Evolutionary conservation across 92 coral and sea anemone species (phyloP).

Genomic region (Porites divaricata): DNA sequence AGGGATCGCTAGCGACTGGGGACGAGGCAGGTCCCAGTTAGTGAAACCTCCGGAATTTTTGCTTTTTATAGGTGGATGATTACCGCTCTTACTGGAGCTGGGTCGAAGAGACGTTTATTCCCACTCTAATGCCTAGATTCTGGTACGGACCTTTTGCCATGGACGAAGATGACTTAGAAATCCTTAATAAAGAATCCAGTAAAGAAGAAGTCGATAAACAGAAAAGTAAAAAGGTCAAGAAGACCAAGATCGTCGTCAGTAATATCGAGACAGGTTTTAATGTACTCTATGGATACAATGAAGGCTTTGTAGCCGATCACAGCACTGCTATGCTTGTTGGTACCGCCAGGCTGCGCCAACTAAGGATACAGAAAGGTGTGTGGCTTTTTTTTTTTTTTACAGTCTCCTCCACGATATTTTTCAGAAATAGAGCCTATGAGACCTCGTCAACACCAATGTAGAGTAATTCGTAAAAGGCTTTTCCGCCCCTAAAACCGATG

Average conservation of each 20-base stretch:
- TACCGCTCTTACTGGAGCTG: slow-evolving; percentile 74
- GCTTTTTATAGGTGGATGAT: slow-evolving; percentile 54
- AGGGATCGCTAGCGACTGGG: too few relatives aligned
- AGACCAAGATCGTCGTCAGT: slow-evolving; percentile 40
- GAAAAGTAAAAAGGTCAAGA: slow-evolving; percentile 54
- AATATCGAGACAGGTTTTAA: slow-evolving; percentile 51
- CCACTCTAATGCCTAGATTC: slow-evolving; percentile 80
- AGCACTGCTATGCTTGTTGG: slow-evolving; percentile 88
- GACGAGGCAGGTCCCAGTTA: too few relatives aligned
- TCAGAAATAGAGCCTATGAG: too few relatives aligned
- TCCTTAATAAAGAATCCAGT: slow-evolving; percentile 41
- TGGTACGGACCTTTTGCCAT: slow-evolving; percentile 94
- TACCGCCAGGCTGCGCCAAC: slow-evolving; percentile 89
- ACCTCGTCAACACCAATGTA: too few relatives aligned
- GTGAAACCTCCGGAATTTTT: too few relatives aligned
- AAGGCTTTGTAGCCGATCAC: slow-evolving; percentile 86
- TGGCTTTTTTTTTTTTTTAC: too few relatives aligned
- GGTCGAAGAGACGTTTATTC: slow-evolving; percentile 66
- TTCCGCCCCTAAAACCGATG: too few relatives aligned
- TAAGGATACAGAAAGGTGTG: slow-evolving; percentile 70
- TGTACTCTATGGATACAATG: slow-evolving; percentile 54
- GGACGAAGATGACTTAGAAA: slow-evolving; percentile 38
- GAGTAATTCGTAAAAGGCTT: too few relatives aligned
- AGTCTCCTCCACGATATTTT: too few relatives aligned
- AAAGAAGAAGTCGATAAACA: slow-evolving; percentile 10